Conservation (phyloP, 2,888 invertebrate species). For the Meiosimyza decipiens region DNA sequence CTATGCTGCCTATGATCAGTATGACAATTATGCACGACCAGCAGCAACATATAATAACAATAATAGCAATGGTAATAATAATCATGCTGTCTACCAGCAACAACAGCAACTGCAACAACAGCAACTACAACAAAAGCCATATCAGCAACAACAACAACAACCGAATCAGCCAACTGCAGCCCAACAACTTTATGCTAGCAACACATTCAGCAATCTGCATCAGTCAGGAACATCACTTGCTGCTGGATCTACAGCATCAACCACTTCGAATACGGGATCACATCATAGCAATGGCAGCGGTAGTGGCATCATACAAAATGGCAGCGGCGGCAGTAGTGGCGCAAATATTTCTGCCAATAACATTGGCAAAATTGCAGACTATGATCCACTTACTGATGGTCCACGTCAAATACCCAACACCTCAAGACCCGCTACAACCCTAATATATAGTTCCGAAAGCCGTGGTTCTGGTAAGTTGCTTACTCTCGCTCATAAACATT, state of each 20-base stretch:
- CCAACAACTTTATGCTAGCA: conserved; percentile 57
- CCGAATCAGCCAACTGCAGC: conserved; percentile 43
- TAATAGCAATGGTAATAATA: conserved; percentile 37
- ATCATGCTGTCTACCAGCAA: conserved; percentile 37
- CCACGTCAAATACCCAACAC: conserved; percentile 79
- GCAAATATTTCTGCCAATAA: conserved; percentile 49
- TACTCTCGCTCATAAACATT: background rate
- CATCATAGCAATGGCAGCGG: conserved; percentile 34
- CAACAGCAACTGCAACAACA: conserved; percentile 47
- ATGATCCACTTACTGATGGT: conserved; percentile 80
- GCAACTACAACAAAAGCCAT: conserved; percentile 43
- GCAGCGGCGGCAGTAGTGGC: conserved; percentile 41
- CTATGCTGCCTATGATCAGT: conserved; percentile 54
- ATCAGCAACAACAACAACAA: conserved; percentile 44
- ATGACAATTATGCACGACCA: conserved; percentile 57
- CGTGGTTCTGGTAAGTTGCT: conserved; percentile 71
- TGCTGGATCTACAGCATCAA: conserved; percentile 38
- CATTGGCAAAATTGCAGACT: conserved; percentile 83
- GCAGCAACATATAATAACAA: conserved; percentile 38
- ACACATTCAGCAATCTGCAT: conserved; percentile 49
- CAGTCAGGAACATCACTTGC: conserved; percentile 51
- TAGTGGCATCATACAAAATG: conserved; percentile 24
- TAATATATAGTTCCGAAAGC: conserved; percentile 84
- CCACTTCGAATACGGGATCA: conserved; percentile 31
- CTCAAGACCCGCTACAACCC: conserved; percentile 81